Conservation (phyloP, 2,113 vertebrate genomes). For the Trochalopteron elliotii region DNA sequence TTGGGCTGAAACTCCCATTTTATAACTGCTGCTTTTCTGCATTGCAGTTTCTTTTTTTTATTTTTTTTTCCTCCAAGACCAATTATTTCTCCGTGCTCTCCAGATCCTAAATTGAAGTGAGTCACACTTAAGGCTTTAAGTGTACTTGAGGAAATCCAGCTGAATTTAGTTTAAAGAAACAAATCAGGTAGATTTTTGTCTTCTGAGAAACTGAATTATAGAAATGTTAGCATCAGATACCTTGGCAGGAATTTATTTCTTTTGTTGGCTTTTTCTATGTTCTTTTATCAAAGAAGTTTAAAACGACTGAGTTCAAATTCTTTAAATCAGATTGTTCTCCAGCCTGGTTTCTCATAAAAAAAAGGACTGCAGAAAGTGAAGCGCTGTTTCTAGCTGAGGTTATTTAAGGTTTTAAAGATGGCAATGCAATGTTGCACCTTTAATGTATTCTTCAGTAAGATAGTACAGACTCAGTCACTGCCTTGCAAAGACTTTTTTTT, state of each 20-base stretch:
- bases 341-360: neutral
- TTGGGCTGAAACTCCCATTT: neutral
- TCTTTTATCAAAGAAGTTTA: neutral
- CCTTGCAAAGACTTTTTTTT: neutral
- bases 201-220: neutral
- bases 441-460: neutral
- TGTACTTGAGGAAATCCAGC: neutral
- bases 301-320: neutral
- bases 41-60: neutral
- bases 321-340: neutral
- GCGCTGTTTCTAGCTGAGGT: neutral
- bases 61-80: neutral
- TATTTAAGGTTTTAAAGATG: neutral
- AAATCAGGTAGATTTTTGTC: neutral
- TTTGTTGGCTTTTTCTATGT: neutral
- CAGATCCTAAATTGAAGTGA: neutral
- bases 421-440: neutral
- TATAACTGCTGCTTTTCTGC: neutral
- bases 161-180: conserved; percentile 7
- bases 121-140: neutral
- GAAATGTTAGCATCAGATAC: neutral
- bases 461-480: neutral
- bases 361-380: neutral
- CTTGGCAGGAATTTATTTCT: neutral
- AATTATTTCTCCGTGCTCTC: neutral